Base-by-base conservation (phyloP, 2,797 vertebrate species). In the Sandelia bainsii region DNA sequence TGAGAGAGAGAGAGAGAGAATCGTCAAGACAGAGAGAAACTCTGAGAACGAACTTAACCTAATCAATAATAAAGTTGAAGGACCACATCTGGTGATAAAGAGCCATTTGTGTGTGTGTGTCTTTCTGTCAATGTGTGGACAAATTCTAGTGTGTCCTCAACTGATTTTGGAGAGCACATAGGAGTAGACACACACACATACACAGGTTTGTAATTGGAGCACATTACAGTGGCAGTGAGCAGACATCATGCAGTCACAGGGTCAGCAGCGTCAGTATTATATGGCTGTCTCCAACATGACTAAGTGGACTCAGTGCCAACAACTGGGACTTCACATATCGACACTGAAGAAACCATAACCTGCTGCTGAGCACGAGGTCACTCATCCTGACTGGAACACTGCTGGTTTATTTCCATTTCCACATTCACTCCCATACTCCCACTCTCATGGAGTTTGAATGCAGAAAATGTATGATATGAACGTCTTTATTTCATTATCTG, bases 41-140 rank as follows among this genome's bases (percentile, higher is more conserved):
- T 22, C 22, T 48, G 29, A 69, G 25, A 32, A 29, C 23, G 60
- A 73, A 32, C 64, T 53, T 67, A 58, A 57, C 62, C 63, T 39
- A 60, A 77, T 83, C 81, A 81, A 79, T 86, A 79, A 27, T 69
- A 17, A 62, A 61, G 72, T 75, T 82, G 44, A 77, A 42, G 79
- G 61, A 69, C 45, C 54, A 62, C 58, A 70, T 75, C 65, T 73
- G 72, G 56, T 54, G 48, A 69, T 72, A n/a, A 40, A 60, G 54
- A 17, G 32, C 46, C 16, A 40, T 27, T 17, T 58, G 37, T 19
- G 51, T 73, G 40, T 17, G 49, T 72, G 27, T 46, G 7, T n/a
- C 6, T n/a, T 19, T 19, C 16, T 19, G 44, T 8, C 1, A 8
- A 8, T 45, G 42, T 8, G 17, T 45, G 16, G 16, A 17, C 40